Evolutionary conservation across 2,113 vertebrate species (phyloP).

Genomic region (Trichomycterus rosablanca): DNA sequence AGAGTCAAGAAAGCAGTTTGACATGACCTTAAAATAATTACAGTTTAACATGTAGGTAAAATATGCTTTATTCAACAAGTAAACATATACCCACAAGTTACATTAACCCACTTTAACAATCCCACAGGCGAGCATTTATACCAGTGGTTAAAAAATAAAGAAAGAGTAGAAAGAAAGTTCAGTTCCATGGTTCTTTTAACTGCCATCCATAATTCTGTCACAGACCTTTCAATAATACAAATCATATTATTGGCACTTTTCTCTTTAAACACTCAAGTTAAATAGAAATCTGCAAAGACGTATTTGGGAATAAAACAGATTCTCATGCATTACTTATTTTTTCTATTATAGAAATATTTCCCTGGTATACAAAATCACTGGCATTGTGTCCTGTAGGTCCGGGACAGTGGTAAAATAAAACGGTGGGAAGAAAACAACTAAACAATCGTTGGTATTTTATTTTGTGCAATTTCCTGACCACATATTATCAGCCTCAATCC

Average conservation of each 20-base stretch:
- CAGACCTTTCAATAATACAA: neutral
- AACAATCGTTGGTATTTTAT: no score
- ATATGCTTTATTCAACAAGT: slow-evolving; percentile 8
- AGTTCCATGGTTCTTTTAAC: neutral
- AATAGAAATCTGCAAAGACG: neutral
- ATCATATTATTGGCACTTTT: slow-evolving; percentile 1
- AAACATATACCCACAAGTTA: neutral
- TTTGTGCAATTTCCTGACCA: neutral
- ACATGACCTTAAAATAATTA: no score
- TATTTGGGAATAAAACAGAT: neutral
- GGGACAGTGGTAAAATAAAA: no score
- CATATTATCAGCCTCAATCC: neutral
- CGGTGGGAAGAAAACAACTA: no score
- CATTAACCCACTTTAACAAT: neutral
- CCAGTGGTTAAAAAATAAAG: neutral
- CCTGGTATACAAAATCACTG: no score
- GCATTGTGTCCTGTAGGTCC: no score
- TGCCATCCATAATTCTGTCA: neutral
- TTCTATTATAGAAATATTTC: no score
- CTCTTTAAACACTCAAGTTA: neutral
- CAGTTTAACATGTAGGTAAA: neutral
- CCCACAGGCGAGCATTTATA: neutral
- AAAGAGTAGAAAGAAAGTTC: neutral
- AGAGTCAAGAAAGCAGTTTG: no score
- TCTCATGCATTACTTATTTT: no score